Conservation (phyloP, 1,140 invertebrate species). For the Zaprionus nigranus region DNA sequence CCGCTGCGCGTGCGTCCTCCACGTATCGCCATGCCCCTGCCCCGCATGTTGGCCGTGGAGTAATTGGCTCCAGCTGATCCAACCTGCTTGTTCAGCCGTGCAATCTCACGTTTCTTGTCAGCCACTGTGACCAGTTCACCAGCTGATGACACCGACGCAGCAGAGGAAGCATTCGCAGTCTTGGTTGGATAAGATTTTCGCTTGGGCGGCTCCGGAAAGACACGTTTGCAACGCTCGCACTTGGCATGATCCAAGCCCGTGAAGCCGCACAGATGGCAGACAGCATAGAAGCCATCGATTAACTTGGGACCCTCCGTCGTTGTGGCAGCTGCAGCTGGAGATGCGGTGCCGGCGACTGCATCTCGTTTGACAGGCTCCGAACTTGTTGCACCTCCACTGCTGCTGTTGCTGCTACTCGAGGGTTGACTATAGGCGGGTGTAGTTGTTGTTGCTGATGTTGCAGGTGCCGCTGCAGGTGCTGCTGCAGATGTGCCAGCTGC, state of each 20-base stretch:
- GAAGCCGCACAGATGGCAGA: slow-evolving; percentile 90
- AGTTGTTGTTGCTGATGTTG: slow-evolving; percentile 17
- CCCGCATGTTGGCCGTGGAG: slow-evolving; percentile 22
- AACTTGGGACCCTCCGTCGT: slow-evolving; percentile 84
- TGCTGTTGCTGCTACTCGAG: slow-evolving; percentile 27
- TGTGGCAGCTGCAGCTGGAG: slow-evolving; percentile 63
- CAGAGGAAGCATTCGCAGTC: slow-evolving; percentile 20
- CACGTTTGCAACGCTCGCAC: slow-evolving; percentile 88
- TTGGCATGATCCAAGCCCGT: slow-evolving; percentile 89
- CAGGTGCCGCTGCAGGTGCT: slow-evolving; percentile 24
- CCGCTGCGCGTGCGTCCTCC: slow-evolving; percentile 68
- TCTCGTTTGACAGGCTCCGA: slow-evolving; percentile 59
- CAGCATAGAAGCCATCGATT: slow-evolving; percentile 88
- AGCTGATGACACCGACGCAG: slow-evolving; percentile 51
- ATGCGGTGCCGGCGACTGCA: slow-evolving; percentile 51
- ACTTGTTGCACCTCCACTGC: slow-evolving; percentile 22
- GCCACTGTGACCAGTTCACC: slow-evolving; percentile 43
- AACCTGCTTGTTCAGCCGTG: slow-evolving; percentile 40
- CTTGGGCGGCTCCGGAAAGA: slow-evolving; percentile 87
- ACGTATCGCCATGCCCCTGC: slow-evolving; percentile 59
- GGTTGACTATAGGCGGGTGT: slow-evolving; percentile 48
- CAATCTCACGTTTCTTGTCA: slow-evolving; percentile 66
- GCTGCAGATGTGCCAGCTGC: slow-evolving; percentile 25
- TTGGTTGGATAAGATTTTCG: slow-evolving; percentile 85
- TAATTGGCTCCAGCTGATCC: slow-evolving; percentile 19